phyloP scores from a whole-genome alignment of 2,797 vertebrate genomes.

The Eupleurogrammus muticus region DNA sequence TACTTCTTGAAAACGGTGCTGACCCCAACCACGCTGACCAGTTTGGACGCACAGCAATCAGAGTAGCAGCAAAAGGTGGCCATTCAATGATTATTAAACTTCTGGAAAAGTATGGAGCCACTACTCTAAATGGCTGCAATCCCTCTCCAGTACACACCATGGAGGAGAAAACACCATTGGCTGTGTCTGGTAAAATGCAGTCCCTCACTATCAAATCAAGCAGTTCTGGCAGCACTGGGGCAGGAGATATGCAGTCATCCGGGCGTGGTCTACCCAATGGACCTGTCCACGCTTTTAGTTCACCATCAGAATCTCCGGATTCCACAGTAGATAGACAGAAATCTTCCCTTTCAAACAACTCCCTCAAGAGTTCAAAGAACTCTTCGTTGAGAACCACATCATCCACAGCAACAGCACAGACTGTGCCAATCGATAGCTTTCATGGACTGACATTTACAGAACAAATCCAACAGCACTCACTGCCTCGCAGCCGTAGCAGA shows the following conservation, averaged over 20 bases:
- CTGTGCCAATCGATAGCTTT: conserved; percentile 96
- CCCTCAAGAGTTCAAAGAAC: conserved; percentile 98
- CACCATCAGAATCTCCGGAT: conserved; percentile 96
- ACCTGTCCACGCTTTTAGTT: conserved; percentile 95
- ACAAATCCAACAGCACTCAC: conserved; percentile 97
- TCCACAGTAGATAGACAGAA: conserved; percentile 96
- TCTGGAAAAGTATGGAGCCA: conserved; percentile 95
- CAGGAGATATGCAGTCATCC: conserved; percentile 89
- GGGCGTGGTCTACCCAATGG: conserved; percentile 90
- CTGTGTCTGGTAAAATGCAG: conserved; percentile 90
- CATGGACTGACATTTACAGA: conserved; percentile 95
- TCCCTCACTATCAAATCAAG: conserved; percentile 95
- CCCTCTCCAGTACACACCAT: conserved; percentile 96
- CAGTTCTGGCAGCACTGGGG: conserved; percentile 96
- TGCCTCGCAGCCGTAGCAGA: conserved; percentile 95
- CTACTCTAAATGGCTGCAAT: conserved; percentile 91
- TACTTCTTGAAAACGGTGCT: conserved; percentile 93
- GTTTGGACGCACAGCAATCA: conserved; percentile 97
- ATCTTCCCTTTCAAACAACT: conserved; percentile 96
- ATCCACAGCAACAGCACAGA: conserved; percentile 96
- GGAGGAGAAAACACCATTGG: conserved; percentile 91
- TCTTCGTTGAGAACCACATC: conserved; percentile 97
- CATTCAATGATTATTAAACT: conserved; percentile 94
- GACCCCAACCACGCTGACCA: conserved; percentile 98
- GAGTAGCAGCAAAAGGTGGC: conserved; percentile 97